These are phyloP conservation scores for Plagodis pulveraria DNA, from an alignment of 2,888 invertebrate species.

Conservation along the genomic window DNA sequence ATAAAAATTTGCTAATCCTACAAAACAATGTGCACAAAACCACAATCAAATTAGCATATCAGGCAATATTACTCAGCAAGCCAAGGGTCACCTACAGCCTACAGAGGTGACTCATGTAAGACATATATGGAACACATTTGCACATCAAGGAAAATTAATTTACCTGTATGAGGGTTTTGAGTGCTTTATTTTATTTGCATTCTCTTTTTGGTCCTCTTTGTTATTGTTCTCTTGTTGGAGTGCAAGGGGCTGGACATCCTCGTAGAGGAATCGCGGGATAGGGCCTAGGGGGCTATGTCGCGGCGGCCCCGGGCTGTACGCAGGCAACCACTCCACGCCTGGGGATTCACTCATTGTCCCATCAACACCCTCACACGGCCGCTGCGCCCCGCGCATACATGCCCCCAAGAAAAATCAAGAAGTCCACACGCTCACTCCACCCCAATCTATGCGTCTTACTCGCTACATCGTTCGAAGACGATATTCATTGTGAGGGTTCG, in stretches of 20 bases:
- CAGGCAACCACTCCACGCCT: conserved; percentile 83
- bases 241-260: conserved; percentile 75
- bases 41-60: conserved; percentile 35
- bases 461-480: conserved; percentile 75
- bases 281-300: conserved; percentile 81
- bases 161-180: conserved; percentile 86
- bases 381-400: conserved; percentile 26
- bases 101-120: conserved; percentile 32
- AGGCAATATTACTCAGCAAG: conserved; percentile 31
- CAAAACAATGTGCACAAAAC: conserved; percentile 25
- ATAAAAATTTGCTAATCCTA: conserved; percentile 8
- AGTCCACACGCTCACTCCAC: conserved; percentile 43
- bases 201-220: conserved; percentile 78
- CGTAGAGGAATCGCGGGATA: conserved; percentile 78
- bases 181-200: conserved; percentile 79
- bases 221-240: conserved; percentile 78
- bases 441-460: conserved; percentile 65
- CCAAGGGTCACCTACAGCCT: conserved; percentile 48
- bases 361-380: conserved; percentile 47
- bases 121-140: conserved; percentile 33
- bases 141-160: conserved; percentile 45
- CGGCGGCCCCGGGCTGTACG: conserved; percentile 80
- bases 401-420: conserved; percentile 57
- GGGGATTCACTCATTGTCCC: conserved; percentile 82
- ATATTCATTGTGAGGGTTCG: conserved; percentile 77